Evolutionary conservation across 2,113 vertebrate genomes (phyloP), one percentile per base, ranked within the genome.

Genomic region (Clarias macrocephalus): DNA sequence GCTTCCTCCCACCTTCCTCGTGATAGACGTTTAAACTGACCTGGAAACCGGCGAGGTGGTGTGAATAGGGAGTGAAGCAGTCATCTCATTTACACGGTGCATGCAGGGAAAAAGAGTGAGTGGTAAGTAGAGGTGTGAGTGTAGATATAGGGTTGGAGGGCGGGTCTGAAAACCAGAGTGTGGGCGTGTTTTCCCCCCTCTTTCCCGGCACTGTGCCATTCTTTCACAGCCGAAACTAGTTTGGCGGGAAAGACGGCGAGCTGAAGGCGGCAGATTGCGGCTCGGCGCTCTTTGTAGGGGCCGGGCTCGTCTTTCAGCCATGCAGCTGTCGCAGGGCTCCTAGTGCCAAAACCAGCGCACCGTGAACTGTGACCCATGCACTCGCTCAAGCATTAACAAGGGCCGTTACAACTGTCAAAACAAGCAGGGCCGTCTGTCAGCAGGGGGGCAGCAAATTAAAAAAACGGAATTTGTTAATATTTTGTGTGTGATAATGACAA

Each of bases 251-350:
- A 30, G 30, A 75, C 80, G 82, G 80, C 88, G 54, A 60, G 59
- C 59, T 84, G 89, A 82, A 87, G 75, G 73, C 59, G 83, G 87
- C 85, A 90, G 90, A 90, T 86, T 91, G 89, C 21, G 84, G 87
- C 87, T 79, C 86, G 72, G 37, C 70, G 52, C 79, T 89, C 90
- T 72, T 91, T 88, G 82, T 82, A 86, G 68, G 82, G 84, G 85
- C 62, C 75, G 59, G 89, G 83, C 88, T 89, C 59, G 56, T 91
- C 88, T 83, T 91, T 92, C 91, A 91, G 81, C 77, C 80, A 75
- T 88, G 88, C 90, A 93, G 89, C 89, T 92, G 90, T 89, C 86
- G 76, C 91, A 88, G 84, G 82, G 83, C 83, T 92, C 91, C 90
- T 89, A 90, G 86, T 91, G 90, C 92, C 89, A 91, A 88, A 90